Evolutionary conservation across 2,113 vertebrate species (phyloP), one percentile per base, ranked within the genome.

Genomic region (Ictalurus furcatus): DNA sequence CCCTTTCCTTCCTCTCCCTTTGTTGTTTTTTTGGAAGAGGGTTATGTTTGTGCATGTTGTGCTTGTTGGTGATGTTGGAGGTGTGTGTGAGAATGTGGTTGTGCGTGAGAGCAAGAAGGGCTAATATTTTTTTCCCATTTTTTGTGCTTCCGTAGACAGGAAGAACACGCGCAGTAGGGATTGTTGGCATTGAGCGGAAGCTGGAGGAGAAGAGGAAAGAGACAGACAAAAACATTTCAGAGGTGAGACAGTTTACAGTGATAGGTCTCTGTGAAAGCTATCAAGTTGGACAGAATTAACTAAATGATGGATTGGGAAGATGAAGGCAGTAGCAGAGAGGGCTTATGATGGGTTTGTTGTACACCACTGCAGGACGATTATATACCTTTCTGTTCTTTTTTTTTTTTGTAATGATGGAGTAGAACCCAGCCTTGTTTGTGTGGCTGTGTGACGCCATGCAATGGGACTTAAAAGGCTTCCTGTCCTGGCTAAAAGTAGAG

Each of bases 211-310:
- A 97, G 94, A 97, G 98, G 94, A 99, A 99, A 96, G 98, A 99
- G 95, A 99, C 97, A 0, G 98, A 99, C 95, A 99, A 99, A 97
- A 99, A 99, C 93, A 99, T 99, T 96, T 99, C 98, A 23, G 98
- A 99, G 97, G 98, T 99, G 96, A 94, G 90, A 30, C 89, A 69
- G 37, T 76, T 89, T 87, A 76, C 12, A 37, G 73, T 73, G 88
- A 80, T 61, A 9, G 71, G 61, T 8, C 48, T 84, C 14, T 11
- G 52, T 7, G 23, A 87, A 82, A 65, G n/a, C 63, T 30, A 52
- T 6, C 6, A 2, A 30, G 48, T 17, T 69, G 44, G 40, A 67
- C 40, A 58, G 81, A 84, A 59, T 7, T 0, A n/a, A 59, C 21
- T 71, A 13, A 69, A 81, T 34, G 7, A 56, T 78, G 40, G 5